Conservation (phyloP, 2,888 invertebrate species). For the Blomia tropicalis region DNA sequence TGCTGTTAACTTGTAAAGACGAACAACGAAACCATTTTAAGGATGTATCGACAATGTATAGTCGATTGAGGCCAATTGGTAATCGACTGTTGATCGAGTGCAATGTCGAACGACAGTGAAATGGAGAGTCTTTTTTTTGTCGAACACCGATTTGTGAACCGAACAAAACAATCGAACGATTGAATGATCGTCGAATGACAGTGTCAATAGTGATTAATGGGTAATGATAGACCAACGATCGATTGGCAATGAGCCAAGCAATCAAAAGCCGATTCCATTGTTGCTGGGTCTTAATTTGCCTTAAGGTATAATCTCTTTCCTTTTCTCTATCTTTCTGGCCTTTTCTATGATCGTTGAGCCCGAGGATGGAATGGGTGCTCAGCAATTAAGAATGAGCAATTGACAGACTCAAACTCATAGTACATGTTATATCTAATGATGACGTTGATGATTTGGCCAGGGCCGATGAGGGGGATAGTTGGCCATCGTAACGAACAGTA, state of each 20-base stretch:
- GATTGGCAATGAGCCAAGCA: background rate
- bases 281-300: background rate
- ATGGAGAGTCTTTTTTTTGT: background rate
- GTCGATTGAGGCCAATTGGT: background rate
- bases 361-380: no score
- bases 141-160: background rate
- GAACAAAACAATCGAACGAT: slow-evolving; percentile 1
- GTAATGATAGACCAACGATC: slow-evolving; percentile 1
- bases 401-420: no score
- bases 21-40: no score
- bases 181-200: background rate
- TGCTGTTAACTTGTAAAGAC: background rate
- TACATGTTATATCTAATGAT: background rate
- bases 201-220: slow-evolving; percentile 5
- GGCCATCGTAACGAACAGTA: no score
- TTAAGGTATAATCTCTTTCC: no score
- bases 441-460: background rate
- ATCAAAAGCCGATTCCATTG: background rate
- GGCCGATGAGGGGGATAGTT: background rate
- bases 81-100: no score
- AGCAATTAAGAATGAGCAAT: slow-evolving; percentile 10
- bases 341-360: no score
- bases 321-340: no score
- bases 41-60: no score
- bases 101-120: no score